phyloP scores from a whole-genome alignment of 2,113 vertebrate genomes.

The Corydoras sp. region DNA sequence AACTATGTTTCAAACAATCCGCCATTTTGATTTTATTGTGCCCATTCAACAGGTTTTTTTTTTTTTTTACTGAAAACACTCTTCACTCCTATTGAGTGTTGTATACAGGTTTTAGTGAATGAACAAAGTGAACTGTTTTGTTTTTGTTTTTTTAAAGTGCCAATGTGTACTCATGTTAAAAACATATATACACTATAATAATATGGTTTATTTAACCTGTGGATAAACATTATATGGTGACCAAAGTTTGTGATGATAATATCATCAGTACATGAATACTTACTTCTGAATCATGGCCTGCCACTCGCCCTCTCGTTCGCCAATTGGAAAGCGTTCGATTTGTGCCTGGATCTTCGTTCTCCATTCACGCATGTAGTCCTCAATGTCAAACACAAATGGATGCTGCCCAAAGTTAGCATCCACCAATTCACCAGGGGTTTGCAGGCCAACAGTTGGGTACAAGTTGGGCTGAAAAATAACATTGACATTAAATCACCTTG shows the following conservation, averaged over 20 bases:
- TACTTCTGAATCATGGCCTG: slow-evolving; percentile 98
- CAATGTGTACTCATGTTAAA: too few species aligned
- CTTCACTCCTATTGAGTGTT: too few species aligned
- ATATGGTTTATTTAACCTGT: too few species aligned
- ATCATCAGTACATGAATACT: slow-evolving; percentile 46
- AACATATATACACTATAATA: too few species aligned
- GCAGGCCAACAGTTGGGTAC: slow-evolving; percentile 96
- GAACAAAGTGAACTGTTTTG: too few species aligned
- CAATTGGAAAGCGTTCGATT: slow-evolving; percentile 89
- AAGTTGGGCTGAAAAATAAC: slow-evolving; percentile 81
- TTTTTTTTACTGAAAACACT: too few species aligned
- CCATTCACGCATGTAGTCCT: slow-evolving; percentile 98
- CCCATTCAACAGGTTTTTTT: too few species aligned
- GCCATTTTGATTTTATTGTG: too few species aligned
- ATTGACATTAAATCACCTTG: not conserved
- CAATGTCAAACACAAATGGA: slow-evolving; percentile 95
- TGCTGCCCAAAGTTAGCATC: slow-evolving; percentile 97
- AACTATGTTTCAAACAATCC: too few species aligned
- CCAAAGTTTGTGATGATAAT: not conserved
- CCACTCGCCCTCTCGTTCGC: slow-evolving; percentile 95
- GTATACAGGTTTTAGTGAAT: too few species aligned
- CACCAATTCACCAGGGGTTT: slow-evolving; percentile 95
- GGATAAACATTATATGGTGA: too few species aligned
- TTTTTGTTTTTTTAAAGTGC: too few species aligned
- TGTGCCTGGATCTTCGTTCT: slow-evolving; percentile 95